A percentile compares a stretch with the other conserved stretches of the same genome.
Evolutionary conservation across 2,888 invertebrate species (phyloP).

Genomic region (Tipula confusa): DNA sequence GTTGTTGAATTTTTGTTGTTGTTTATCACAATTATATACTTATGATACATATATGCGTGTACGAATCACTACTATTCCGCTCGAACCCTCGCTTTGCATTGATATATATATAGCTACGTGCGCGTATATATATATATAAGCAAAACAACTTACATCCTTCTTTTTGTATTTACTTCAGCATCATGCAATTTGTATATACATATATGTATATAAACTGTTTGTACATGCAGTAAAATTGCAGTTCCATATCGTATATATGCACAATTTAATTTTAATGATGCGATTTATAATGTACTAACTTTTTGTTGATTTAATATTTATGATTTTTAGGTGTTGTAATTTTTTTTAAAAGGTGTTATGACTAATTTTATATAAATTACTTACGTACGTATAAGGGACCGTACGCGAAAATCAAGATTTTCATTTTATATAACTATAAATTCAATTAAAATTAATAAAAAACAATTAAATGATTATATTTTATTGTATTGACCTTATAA

Average conservation of each 20-base stretch:
- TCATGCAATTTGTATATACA: neutral
- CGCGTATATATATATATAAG: neutral
- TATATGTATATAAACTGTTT: neutral
- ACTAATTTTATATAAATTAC: neutral
- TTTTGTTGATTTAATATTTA: neutral
- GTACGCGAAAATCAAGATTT: neutral
- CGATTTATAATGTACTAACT: neutral
- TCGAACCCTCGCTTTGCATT: too few species aligned
- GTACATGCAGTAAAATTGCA: neutral
- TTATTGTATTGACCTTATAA: conserved; percentile 14
- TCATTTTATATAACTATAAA: neutral
- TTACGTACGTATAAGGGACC: neutral
- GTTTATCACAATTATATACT: too few species aligned
- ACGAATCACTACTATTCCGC: neutral
- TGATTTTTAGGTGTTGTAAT: conserved; percentile 7
- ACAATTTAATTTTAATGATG: neutral
- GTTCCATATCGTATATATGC: neutral
- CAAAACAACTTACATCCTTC: neutral
- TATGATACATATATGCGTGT: neutral
- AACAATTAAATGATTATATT: neutral
- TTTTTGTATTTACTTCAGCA: neutral
- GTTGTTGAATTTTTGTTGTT: too few species aligned
- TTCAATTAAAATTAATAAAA: neutral
- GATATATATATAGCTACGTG: neutral
- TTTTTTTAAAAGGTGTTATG: conserved; percentile 4